These are phyloP conservation scores for Takifugu flavidus DNA, from an alignment of 2,113 vertebrate species.

Conservation along the genomic window DNA sequence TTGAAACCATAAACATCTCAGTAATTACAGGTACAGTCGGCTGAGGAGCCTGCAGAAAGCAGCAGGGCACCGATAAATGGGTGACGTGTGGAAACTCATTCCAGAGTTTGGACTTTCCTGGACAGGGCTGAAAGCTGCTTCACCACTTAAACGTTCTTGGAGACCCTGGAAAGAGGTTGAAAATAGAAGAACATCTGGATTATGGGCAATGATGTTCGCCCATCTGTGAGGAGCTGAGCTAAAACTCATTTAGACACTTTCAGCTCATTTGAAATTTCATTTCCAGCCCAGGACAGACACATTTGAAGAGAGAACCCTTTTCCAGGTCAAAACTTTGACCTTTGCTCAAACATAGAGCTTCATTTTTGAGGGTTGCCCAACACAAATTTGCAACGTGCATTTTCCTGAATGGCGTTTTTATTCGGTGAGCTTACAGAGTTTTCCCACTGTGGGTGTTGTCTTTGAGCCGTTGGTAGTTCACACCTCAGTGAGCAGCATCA, in stretches of 20 bases:
- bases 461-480: conserved; percentile 61
- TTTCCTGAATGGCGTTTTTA: conserved; percentile 31
- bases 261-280: too few species aligned
- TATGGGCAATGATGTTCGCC: too few species aligned
- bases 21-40: conserved; percentile 6
- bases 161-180: too few species aligned
- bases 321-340: too few species aligned
- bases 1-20: conserved; percentile 18
- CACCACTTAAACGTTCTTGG: too few species aligned
- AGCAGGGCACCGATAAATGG: background rate
- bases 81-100: conserved; percentile 18
- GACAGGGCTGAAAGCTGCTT: too few species aligned
- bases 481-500: conserved; percentile 67
- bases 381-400: conserved; percentile 35
- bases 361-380: conserved; percentile 36
- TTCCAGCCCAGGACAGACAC: too few species aligned
- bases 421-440: conserved; percentile 10
- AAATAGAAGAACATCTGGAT: too few species aligned
- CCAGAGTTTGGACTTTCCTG: conserved; percentile 20
- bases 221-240: too few species aligned
- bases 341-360: too few species aligned
- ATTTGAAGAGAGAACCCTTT: too few species aligned
- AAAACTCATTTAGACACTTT: too few species aligned
- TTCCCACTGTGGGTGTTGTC: conserved; percentile 52
- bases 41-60: conserved; percentile 1